Evolutionary conservation across 2,113 vertebrate genomes (phyloP), one percentile per base, ranked within the genome.

Genomic region (Ellobius talpinus): DNA sequence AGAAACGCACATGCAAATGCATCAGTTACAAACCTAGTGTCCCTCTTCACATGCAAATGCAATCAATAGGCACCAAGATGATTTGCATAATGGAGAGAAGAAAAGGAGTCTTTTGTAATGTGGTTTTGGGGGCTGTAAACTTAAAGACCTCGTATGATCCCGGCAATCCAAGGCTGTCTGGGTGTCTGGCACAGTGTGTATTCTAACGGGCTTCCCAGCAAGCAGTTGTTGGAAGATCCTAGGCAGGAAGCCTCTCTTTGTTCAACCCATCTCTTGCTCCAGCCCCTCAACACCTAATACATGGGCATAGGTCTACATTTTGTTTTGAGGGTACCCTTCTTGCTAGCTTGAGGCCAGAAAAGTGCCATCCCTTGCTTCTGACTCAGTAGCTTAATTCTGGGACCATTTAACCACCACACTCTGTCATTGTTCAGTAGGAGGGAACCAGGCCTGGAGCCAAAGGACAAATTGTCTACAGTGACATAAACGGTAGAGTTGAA

Each of bases 31-130:
- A 96, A 61, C 91, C 24, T 8, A 58, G 77, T 0, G 42, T 61
- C 58, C 86, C 92, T 63, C 97, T 95, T 95, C 23, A 70, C 12
- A 79, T 91, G 97, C 92, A 91, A 96, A 96, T 91, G 92, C 90
- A 97, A 68, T 74, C 97, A 92, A 85, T 81, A 97, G 96, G 29
- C 17, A 36, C 87, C n/a, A 61, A 21, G 65, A 17, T 70, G 61
- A 1, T 94, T 96, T 97, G 81, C 89, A 79, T 58, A 21, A 82
- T 93, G 72, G 68, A 36, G 88, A 92, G 19, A 86, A 26, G 90
- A 47, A 77, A 0, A 90, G 3, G 23, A 70, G 36, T 19, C 94
- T 84, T 94, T 94, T 74, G 73, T 63, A 1, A 0, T 7, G 77
- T 0, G 58, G 36, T 29, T 93, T 94, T 87, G 33, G 42, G 5